These are phyloP conservation scores for Drosophila truncata DNA, from an alignment of 1,140 invertebrate genomes.

Conservation along the genomic window DNA sequence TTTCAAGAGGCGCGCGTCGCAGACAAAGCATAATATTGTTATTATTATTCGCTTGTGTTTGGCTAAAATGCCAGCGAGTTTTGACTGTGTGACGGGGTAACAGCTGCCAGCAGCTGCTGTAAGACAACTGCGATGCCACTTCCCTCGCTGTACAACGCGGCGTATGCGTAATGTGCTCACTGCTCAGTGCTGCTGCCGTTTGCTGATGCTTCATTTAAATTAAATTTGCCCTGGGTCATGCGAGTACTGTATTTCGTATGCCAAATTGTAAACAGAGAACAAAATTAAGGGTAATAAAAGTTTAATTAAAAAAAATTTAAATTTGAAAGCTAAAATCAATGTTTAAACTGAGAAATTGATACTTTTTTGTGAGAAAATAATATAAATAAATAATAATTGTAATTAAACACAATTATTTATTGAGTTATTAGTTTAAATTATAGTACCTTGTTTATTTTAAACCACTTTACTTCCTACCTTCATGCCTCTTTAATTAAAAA, in stretches of 20 bases:
- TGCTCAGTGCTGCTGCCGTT: background rate
- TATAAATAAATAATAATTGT: background rate
- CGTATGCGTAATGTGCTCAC: slow-evolving; percentile 66
- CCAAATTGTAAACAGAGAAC: slow-evolving; percentile 10
- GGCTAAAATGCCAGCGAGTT: slow-evolving; percentile 30
- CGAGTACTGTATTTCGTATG: slow-evolving; percentile 27
- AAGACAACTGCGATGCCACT: slow-evolving; percentile 21
- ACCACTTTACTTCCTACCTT: too few species aligned
- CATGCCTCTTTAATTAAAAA: too few species aligned
- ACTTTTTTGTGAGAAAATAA: background rate
- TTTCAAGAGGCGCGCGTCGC: slow-evolving; percentile 64
- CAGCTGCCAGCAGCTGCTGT: slow-evolving; percentile 64
- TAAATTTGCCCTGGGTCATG: slow-evolving; percentile 70
- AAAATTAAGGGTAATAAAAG: background rate
- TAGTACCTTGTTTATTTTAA: background rate
- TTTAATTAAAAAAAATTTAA: fast-evolving
- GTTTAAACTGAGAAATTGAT: background rate
- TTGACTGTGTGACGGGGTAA: slow-evolving; percentile 39
- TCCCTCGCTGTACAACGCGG: slow-evolving; percentile 28
- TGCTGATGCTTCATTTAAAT: slow-evolving; percentile 60
- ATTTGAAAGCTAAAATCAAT: background rate
- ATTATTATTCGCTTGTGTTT: slow-evolving; percentile 61
- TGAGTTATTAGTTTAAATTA: background rate
- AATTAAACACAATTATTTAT: background rate
- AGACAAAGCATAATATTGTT: slow-evolving; percentile 72